Evolutionary conservation across 2,113 vertebrate genomes (phyloP).

Genomic region (Rhinoptilus africanus): DNA sequence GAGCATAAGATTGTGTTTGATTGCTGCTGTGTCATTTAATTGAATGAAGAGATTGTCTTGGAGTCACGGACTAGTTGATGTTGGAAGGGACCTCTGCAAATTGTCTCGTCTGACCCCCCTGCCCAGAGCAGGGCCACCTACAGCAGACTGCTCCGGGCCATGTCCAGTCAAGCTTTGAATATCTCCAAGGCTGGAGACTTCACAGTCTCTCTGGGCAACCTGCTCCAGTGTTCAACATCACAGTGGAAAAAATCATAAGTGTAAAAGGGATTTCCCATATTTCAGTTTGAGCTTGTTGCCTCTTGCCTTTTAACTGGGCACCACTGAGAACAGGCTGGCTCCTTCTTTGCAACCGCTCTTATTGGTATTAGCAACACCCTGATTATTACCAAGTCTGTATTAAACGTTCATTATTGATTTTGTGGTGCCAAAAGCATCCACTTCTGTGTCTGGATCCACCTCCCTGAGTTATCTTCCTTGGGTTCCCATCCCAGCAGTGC

Average conservation of each 20-base stretch:
- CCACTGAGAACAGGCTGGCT: not conserved
- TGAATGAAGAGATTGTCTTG: not conserved
- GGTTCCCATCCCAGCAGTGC: not conserved
- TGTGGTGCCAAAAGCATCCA: not conserved
- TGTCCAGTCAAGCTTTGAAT: not conserved
- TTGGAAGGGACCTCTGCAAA: not conserved
- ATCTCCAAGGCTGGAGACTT: not conserved
- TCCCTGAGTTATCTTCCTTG: not conserved
- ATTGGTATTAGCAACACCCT: not conserved
- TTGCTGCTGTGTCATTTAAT: not conserved
- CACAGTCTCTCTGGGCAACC: not conserved
- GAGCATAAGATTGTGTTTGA: not conserved
- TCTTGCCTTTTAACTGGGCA: not conserved
- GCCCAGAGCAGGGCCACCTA: not conserved
- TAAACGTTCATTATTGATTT: not conserved
- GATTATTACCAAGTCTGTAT: not conserved
- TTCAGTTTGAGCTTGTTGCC: not conserved
- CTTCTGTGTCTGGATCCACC: not conserved
- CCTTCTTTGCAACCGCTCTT: not conserved
- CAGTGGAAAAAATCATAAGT: not conserved
- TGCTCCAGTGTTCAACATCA: not conserved
- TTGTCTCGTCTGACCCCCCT: not conserved
- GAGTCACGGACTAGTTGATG: not conserved
- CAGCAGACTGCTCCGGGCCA: not conserved
- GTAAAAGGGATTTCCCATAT: not conserved